These are phyloP conservation scores for Pachypanchax playfairii DNA, from an alignment of 2,113 vertebrate genomes.

Conservation along the genomic window DNA sequence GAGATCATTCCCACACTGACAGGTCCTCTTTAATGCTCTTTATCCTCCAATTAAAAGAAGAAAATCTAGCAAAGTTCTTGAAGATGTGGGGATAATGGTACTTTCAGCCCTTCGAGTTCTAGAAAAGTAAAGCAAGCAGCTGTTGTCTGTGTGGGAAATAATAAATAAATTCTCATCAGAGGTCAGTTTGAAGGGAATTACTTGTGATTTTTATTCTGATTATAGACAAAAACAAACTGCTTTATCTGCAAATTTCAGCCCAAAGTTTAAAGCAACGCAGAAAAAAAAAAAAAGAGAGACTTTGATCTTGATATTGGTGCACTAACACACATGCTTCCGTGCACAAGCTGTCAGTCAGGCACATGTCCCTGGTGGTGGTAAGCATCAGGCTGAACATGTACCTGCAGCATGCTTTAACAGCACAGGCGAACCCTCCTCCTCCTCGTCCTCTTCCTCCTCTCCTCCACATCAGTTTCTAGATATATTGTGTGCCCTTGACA, in stretches of 20 bases:
- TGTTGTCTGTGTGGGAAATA: neutral
- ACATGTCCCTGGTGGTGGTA: no score
- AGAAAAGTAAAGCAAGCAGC: constrained; percentile 27
- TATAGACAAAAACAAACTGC: neutral
- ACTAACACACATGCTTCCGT: neutral
- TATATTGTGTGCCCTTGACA: constrained; percentile 70
- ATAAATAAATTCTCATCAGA: constrained; percentile 33
- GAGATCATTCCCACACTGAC: constrained; percentile 57
- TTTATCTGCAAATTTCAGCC: constrained; percentile 16
- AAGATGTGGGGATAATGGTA: constrained; percentile 25
- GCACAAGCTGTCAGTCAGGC: constrained; percentile 40
- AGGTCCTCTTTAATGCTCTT: constrained; percentile 34
- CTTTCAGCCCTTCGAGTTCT: constrained; percentile 20
- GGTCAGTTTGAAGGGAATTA: constrained; percentile 53
- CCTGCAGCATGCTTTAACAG: constrained; percentile 51
- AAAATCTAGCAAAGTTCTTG: constrained; percentile 24
- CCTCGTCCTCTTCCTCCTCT: neutral
- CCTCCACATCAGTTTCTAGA: constrained; percentile 60
- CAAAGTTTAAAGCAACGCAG: constrained; percentile 29
- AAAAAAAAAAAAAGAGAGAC: neutral
- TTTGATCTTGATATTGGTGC: neutral
- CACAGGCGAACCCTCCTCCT: constrained; percentile 42
- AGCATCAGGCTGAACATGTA: constrained; percentile 46
- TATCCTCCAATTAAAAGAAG: constrained; percentile 44
- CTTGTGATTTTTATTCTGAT: constrained; percentile 8